Conservation (phyloP, 1,140 invertebrate species). For the Streblospio benedicti region DNA sequence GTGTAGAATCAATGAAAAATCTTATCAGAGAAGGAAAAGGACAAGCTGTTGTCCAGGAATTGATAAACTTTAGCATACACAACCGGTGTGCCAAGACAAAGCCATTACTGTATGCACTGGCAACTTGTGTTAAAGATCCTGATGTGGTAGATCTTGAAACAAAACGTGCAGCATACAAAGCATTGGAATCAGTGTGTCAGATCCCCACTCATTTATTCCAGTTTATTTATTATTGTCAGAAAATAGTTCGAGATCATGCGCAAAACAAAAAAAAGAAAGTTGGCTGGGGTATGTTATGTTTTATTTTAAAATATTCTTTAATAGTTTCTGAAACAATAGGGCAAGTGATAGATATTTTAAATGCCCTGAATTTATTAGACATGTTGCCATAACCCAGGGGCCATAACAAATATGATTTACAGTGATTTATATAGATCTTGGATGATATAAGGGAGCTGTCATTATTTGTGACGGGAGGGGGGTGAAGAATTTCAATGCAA, state of each 20-base stretch:
- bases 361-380: too few species aligned
- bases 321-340: too few species aligned
- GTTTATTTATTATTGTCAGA: conserved; percentile 53
- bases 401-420: too few species aligned
- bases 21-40: conserved; percentile 13
- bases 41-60: conserved; percentile 17
- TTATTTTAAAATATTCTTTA: too few species aligned
- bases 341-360: too few species aligned
- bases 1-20: not conserved
- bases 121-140: conserved; percentile 48
- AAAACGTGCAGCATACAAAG: conserved; percentile 50
- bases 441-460: too few species aligned
- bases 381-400: too few species aligned
- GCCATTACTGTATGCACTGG: conserved; percentile 54
- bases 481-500: too few species aligned
- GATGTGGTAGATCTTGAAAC: conserved; percentile 37
- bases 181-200: conserved; percentile 50
- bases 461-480: too few species aligned
- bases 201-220: conserved; percentile 53
- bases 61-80: conserved; percentile 13
- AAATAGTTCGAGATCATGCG: conserved; percentile 40
- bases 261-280: conserved; percentile 6
- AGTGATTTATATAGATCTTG: too few species aligned
- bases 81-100: conserved; percentile 34
- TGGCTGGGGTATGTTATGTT: conserved; percentile 56